Percentiles rank a stretch among this genome's conserved stretches.
These are phyloP conservation scores for Chromoteleia sp. DNA, from an alignment of 2,888 invertebrate genomes.

Conservation along the genomic window DNA sequence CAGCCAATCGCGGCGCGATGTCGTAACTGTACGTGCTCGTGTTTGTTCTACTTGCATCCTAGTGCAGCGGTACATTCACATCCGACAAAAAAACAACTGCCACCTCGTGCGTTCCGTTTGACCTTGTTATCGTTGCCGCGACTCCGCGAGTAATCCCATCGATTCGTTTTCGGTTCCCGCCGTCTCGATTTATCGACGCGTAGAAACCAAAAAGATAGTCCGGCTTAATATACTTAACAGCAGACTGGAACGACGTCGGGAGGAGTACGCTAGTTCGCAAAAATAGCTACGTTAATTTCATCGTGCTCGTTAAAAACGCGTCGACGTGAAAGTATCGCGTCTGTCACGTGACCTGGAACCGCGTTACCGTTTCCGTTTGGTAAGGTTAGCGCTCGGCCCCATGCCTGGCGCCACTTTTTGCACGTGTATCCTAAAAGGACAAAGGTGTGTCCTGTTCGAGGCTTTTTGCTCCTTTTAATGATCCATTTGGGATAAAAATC, in stretches of 20 bases:
- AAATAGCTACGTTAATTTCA: constrained; percentile 32
- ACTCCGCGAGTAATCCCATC: too few species aligned
- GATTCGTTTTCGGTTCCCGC: too few species aligned
- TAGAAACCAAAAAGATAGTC: too few species aligned
- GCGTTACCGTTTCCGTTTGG: constrained; percentile 31
- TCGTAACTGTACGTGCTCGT: constrained; percentile 76
- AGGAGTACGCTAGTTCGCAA: constrained; percentile 3
- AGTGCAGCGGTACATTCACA: constrained; percentile 76
- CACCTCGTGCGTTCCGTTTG: constrained; percentile 1
- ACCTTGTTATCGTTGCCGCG: not conserved
- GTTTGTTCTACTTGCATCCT: constrained; percentile 80
- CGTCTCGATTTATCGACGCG: too few species aligned
- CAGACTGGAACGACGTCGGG: too few species aligned
- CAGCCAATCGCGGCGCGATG: constrained; percentile 77
- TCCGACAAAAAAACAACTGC: constrained; percentile 72
- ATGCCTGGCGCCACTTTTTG: too few species aligned
- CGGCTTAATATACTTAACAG: not conserved
- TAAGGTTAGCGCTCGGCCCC: constrained; percentile 51
- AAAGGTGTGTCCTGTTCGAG: not conserved
- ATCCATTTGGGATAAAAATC: too few species aligned
- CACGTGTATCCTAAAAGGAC: not conserved
- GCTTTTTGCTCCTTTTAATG: too few species aligned
- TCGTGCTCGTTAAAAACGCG: constrained; percentile 15
- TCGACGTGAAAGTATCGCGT: constrained; percentile 38
- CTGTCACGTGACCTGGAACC: constrained; percentile 43